Evolutionary conservation across 2,888 invertebrate genomes (phyloP), one percentile per base, ranked within the genome.

Genomic region (Callimorpha dominula): DNA sequence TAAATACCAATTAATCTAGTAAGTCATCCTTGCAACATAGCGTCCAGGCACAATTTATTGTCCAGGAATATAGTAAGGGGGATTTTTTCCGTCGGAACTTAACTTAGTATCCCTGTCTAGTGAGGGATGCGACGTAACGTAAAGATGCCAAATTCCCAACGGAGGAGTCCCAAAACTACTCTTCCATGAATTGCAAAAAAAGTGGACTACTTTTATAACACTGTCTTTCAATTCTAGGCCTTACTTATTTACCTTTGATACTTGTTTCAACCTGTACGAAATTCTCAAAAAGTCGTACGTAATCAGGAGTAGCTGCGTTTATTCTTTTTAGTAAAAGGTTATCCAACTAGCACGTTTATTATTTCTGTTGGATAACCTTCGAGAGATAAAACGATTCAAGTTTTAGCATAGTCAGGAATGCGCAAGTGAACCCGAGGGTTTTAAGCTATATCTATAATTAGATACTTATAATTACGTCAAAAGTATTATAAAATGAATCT

Each of bases 61-160:
- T 60, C 60, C 0, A 6, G 20, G 42, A 49, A 40, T 20, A 43
- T 43, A 9, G 8, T n/a, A 15, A 52, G 65, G 64, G 71, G 20
- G 60, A 57, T 46, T 14, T 64, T 74, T 65, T 60, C 74, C 71
- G 50, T 57, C 17, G 46, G 46, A 43, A 17, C 71, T 64, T 73
- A 31, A 63, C 67, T 68, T 67, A 60, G 49, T 74, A 60, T 68
- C 43, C 64, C 49, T 64, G 12, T 65, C 20, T 70, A 74, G 57
- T 64, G 60, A 71, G 81, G 73, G 67, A 46, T 68, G 69, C 46
- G 54, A 75, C 81, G 81, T 82, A 71, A 78, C 76, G 70, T 67
- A n/a, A n/a, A n/a, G n/a, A n/a, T n/a, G n/a, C n/a, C 64, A 49
- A 80, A 78, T 80, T 73, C 52, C 43, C 46, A 54, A 63, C 66